Conservation (phyloP, 2,113 vertebrate genomes). For the Gavia stellata region DNA sequence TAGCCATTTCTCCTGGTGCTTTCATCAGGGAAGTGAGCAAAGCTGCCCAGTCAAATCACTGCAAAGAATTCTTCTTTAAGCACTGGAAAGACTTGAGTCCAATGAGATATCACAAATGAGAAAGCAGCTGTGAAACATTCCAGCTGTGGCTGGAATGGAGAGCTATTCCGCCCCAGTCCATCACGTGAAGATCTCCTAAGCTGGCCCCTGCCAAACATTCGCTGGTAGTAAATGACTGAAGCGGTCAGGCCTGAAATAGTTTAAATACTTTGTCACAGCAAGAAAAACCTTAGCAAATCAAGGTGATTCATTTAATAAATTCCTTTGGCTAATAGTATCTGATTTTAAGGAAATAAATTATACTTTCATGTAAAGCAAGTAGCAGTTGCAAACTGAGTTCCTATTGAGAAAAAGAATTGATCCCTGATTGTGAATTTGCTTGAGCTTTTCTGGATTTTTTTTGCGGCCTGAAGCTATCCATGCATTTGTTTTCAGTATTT, state of each 20-base stretch:
- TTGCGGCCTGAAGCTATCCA: rapidly evolving
- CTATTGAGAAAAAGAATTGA: not conserved
- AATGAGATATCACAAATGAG: not conserved
- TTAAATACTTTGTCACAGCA: not conserved
- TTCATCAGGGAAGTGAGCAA: not conserved
- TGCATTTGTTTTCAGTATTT: not conserved
- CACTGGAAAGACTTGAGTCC: not conserved
- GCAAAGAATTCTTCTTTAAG: not conserved
- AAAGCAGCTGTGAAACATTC: not conserved
- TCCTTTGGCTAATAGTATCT: not conserved
- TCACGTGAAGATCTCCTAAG: not conserved
- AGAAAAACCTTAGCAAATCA: not conserved
- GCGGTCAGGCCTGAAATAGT: not conserved
- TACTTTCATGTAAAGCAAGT: not conserved
- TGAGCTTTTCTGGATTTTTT: not conserved
- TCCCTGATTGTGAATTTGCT: not conserved
- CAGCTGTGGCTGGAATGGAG: not conserved
- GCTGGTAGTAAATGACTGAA: not conserved
- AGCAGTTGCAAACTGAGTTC: not conserved
- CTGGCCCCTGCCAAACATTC: not conserved
- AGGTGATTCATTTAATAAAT: not conserved
- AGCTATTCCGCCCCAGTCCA: not conserved
- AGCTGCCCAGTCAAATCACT: not conserved
- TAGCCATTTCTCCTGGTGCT: not conserved
- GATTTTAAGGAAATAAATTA: not conserved